Conservation (phyloP, 2,888 invertebrate species). For the Lysandra coridon region DNA sequence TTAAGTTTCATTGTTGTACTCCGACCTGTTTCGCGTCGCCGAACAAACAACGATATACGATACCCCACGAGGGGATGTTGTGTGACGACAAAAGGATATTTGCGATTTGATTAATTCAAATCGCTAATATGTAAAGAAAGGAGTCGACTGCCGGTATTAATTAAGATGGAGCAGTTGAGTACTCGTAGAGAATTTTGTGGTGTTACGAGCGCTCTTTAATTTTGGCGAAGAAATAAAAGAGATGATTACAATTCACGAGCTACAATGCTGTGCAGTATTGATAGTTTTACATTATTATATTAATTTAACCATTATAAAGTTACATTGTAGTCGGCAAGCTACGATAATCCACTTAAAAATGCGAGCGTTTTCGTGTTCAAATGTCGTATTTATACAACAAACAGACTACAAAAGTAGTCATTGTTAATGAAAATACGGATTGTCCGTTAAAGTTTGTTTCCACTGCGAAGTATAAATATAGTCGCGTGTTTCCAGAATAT, state of each 20-base stretch:
- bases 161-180: neutral
- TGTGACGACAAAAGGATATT: neutral
- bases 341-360: neutral
- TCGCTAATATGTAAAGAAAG: neutral
- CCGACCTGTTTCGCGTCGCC: neutral
- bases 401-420: constrained; percentile 10
- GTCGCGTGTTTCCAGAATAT: constrained; percentile 25
- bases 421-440: constrained; percentile 25
- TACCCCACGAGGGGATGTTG: neutral
- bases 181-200: neutral
- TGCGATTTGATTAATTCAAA: neutral
- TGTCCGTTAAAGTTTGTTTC: constrained; percentile 26
- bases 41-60: constrained; percentile 1
- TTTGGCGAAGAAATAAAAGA: neutral
- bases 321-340: neutral
- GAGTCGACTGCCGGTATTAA: neutral
- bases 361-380: constrained; percentile 17
- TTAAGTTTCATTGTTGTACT: constrained; percentile 23
- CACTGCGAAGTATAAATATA: constrained; percentile 25
- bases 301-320: neutral
- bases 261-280: neutral
- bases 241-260: neutral
- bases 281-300: neutral
- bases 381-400: constrained; percentile 13
- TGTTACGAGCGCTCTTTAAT: neutral